Evolutionary conservation across 2,888 invertebrate species (phyloP), one percentile per base, ranked within the genome.

Genomic region (Heliconius hortense): DNA sequence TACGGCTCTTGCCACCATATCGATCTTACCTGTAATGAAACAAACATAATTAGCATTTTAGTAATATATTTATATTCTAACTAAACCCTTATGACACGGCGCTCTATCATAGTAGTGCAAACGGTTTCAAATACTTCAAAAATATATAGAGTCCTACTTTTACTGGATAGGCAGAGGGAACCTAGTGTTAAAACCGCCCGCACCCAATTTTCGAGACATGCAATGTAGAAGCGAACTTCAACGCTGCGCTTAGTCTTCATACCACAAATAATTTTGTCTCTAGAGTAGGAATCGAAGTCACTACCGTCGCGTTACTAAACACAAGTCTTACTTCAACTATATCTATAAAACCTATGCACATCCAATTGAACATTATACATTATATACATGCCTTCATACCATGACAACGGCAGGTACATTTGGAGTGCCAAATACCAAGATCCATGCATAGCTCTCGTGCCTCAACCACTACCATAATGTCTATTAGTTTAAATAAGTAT

Each of bases 1-100:
- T 68, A 68, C 68, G 48, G 26, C 67, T 48, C 21, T 48, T n/a
- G 48, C 48, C 21, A 28, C 28, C 48, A 53, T 21, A 48, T 28
- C 48, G 13, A 48, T 26, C 53, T 68, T 68, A 68, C 68, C 68
- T 68, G 68, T 53, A 68, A 68, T 28, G n/a, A 68, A 43, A 48
- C 1, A n/a, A 4, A 13, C 4, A 28, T 53, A 48, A 67, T 56
- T 11, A n/a, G n/a, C 18, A n/a, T 56, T 56, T 56, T 43, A 10
- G 18, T 48, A 18, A 56, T n/a, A 56, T 11, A 18, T 18, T 56
- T n/a, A 10, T n/a, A n/a, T 56, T n/a, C 8, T 56, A 53, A 53
- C 53, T 18, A 18, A 48, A 48, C 18, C 48, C 48, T 48, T 18
- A 56, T 56, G 53, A n/a, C n/a, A 8, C n/a, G 10, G 53, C 8